phyloP scores from a whole-genome alignment of 2,113 vertebrate species.

The Megaleporinus macrocephalus region DNA sequence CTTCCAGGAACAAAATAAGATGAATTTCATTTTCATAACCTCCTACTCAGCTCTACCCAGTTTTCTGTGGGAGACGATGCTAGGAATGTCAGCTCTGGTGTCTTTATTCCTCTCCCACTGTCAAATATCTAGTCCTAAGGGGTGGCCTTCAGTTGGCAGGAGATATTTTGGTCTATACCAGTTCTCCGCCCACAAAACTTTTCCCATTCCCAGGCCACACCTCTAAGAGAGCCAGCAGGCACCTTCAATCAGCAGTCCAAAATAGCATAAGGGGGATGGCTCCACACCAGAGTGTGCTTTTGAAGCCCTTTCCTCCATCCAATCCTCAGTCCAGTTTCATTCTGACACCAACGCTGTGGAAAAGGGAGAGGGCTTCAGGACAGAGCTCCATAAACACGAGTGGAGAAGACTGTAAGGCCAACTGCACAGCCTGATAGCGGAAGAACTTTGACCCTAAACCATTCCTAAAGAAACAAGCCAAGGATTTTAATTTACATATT shows the following conservation, averaged over 20 bases:
- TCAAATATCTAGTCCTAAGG: slow-evolving; percentile 62
- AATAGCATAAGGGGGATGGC: slow-evolving; percentile 82
- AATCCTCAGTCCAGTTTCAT: slow-evolving; percentile 7
- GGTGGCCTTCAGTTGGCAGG: slow-evolving; percentile 69
- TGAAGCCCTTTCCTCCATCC: slow-evolving; percentile 40
- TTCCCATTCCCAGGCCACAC: slow-evolving; percentile 58
- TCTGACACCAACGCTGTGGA: slow-evolving; percentile 39
- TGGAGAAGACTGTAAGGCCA: not conserved
- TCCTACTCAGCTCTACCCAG: not conserved
- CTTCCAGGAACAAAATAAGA: not conserved
- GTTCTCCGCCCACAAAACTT: slow-evolving; percentile 44
- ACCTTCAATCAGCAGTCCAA: slow-evolving; percentile 85
- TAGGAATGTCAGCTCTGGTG: slow-evolving; percentile 49
- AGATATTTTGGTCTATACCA: slow-evolving; percentile 74
- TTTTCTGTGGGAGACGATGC: slow-evolving; percentile 29
- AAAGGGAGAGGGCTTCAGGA: slow-evolving; percentile 34
- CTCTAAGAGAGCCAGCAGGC: slow-evolving; percentile 68
- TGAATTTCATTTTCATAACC: not conserved
- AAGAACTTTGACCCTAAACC: not conserved
- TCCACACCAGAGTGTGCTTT: slow-evolving; percentile 67
- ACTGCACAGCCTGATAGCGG: not conserved
- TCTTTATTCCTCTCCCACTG: slow-evolving; percentile 51
- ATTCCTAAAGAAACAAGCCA: not conserved
- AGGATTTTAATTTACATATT: not conserved
- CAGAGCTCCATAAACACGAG: slow-evolving; percentile 5